Percentiles rank a stretch among this genome's conserved stretches.
Conservation (phyloP, 92 coral and sea anemone genomes). For the Hydrozoanthus gracilis region DNA sequence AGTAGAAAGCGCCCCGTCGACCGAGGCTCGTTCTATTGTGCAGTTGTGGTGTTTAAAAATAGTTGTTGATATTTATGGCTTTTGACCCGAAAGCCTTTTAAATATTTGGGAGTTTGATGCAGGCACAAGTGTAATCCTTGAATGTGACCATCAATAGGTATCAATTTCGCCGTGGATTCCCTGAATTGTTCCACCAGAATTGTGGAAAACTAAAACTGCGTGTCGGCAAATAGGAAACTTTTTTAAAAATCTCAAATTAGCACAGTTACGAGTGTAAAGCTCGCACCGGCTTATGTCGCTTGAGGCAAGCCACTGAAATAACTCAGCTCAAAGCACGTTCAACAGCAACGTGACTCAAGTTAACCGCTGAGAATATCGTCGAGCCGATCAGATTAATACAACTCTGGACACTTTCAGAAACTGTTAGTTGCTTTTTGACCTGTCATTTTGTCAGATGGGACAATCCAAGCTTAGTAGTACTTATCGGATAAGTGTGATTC, state of each 20-base stretch:
- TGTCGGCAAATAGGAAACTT: neutral
- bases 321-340: neutral
- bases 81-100: neutral
- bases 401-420: slow-evolving; percentile 27
- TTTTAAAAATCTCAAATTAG: neutral
- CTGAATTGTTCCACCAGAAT: slow-evolving; percentile 14
- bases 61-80: neutral
- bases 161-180: slow-evolving; percentile 18
- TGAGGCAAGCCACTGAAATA: slow-evolving; percentile 3
- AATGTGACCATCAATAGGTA: neutral
- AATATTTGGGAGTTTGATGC: neutral
- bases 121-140: slow-evolving; percentile 18
- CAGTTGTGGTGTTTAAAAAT: neutral
- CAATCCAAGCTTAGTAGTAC: slow-evolving; percentile 27
- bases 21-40: neutral
- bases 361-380: neutral
- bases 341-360: slow-evolving; percentile 4
- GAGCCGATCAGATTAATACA: neutral
- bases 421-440: slow-evolving; percentile 20
- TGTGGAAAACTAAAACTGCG: neutral
- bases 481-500: slow-evolving; percentile 36
- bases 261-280: neutral
- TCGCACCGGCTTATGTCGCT: neutral
- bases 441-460: slow-evolving; percentile 31
- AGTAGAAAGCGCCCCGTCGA: neutral